These are phyloP conservation scores for Diphyllodes magnificus DNA, from an alignment of 2,113 vertebrate species.

Conservation along the genomic window DNA sequence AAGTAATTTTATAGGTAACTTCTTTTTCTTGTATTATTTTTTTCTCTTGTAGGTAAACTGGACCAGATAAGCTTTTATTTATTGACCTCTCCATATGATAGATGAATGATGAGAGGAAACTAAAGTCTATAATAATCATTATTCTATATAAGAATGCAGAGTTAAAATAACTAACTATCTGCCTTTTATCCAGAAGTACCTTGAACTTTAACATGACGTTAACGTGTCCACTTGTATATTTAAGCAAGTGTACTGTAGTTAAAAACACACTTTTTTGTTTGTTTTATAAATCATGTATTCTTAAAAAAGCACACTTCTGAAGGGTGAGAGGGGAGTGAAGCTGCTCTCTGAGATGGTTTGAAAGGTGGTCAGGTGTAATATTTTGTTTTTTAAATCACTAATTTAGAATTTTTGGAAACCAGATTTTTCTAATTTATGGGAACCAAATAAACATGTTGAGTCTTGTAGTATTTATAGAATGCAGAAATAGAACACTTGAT, in stretches of 20 bases:
- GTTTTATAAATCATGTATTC: constrained; percentile 46
- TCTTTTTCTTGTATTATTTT: constrained; percentile 42
- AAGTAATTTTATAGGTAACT: constrained; percentile 49
- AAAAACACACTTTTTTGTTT: constrained; percentile 5
- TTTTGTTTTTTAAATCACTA: constrained; percentile 55
- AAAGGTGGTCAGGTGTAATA: constrained; percentile 53
- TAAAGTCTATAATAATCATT: constrained; percentile 48
- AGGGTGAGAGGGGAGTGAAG: constrained; percentile 16
- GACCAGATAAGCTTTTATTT: constrained; percentile 62
- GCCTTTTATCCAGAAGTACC: constrained; percentile 71
- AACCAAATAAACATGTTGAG: constrained; percentile 64
- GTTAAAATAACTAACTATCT: constrained; percentile 57
- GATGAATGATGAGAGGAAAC: constrained; percentile 13
- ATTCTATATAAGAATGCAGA: constrained; percentile 55
- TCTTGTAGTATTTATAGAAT: constrained; percentile 65
- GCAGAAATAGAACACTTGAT: constrained; percentile 61
- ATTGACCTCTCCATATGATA: constrained; percentile 46
- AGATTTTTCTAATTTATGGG: constrained; percentile 73
- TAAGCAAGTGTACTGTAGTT: constrained; percentile 47
- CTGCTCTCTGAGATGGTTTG: constrained; percentile 32
- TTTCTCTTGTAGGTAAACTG: constrained; percentile 52
- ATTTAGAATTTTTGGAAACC: constrained; percentile 61
- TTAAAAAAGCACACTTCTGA: constrained; percentile 73
- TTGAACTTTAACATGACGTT: constrained; percentile 64
- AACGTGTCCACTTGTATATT: constrained; percentile 58